Conservation (phyloP, 2,888 invertebrate genomes). For the Torymus auratus region DNA sequence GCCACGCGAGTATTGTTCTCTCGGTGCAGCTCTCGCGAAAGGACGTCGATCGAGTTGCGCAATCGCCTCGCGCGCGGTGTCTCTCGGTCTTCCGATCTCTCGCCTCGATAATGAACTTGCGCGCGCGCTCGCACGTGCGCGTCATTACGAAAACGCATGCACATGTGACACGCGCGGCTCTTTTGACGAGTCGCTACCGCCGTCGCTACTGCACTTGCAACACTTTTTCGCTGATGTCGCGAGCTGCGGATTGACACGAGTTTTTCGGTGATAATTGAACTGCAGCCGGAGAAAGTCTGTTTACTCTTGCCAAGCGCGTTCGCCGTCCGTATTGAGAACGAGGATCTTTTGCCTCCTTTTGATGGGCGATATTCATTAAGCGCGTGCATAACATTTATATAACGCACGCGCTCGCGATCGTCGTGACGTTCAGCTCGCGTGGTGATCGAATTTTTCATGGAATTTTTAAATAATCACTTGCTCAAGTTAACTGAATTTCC, state of each 20-base stretch:
- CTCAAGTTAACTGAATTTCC: too few relatives aligned
- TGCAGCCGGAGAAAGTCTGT: too few relatives aligned
- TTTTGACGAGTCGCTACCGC: too few relatives aligned
- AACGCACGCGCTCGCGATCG: neutral
- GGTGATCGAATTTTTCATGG: too few relatives aligned
- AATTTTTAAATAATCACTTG: too few relatives aligned
- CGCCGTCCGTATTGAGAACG: neutral
- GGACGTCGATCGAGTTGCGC: conserved; percentile 31
- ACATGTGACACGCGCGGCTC: too few relatives aligned
- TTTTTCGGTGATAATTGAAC: too few relatives aligned
- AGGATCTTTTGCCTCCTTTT: neutral
- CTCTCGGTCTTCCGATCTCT: conserved; percentile 22
- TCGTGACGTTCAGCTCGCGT: too few relatives aligned
- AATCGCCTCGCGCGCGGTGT: neutral
- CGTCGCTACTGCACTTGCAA: too few relatives aligned
- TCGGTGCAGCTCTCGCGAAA: neutral
- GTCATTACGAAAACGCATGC: conserved; percentile 15
- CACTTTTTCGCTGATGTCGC: too few relatives aligned
- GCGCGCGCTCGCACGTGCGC: neutral
- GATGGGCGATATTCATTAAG: neutral
- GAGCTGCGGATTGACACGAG: too few relatives aligned
- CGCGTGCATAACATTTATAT: conserved; percentile 12
- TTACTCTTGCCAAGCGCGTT: too few relatives aligned
- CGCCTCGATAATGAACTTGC: conserved; percentile 39
- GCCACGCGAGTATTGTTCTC: conserved; percentile 16